Conservation (phyloP, 2,888 invertebrate species). For the Nebria salina region DNA sequence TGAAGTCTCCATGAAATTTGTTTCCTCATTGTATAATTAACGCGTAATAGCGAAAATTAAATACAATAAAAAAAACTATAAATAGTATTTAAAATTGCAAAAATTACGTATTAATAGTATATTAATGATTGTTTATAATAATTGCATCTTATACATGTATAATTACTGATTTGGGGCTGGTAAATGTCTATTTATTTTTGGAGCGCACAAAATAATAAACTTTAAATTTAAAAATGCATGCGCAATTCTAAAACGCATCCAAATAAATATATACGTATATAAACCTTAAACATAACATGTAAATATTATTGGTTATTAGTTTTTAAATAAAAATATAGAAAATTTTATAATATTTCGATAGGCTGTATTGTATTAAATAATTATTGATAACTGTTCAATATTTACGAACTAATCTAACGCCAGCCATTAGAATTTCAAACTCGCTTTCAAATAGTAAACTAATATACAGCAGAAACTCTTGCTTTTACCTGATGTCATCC, state of each 20-base stretch:
- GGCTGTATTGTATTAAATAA: too few relatives aligned
- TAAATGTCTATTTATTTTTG: background rate
- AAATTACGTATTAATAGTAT: too few relatives aligned
- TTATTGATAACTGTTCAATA: background rate
- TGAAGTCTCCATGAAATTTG: too few relatives aligned
- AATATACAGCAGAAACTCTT: slow-evolving; percentile 3
- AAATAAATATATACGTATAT: background rate
- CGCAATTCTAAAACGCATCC: background rate
- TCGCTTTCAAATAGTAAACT: slow-evolving; percentile 19
- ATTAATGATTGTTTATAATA: too few relatives aligned
- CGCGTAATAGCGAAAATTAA: too few relatives aligned
- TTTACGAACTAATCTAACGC: background rate
- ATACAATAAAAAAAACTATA: too few relatives aligned
- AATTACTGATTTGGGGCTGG: too few relatives aligned
- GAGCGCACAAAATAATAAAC: background rate
- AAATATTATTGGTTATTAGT: background rate
- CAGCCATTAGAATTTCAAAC: slow-evolving; percentile 22
- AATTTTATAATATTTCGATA: too few relatives aligned
- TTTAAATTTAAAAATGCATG: background rate
- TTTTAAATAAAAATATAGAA: too few relatives aligned
- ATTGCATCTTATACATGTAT: too few relatives aligned
- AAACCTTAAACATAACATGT: background rate
- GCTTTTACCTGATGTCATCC: slow-evolving; percentile 14
- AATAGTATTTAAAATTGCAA: too few relatives aligned
- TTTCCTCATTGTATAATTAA: too few relatives aligned